phyloP scores from a whole-genome alignment of 2,797 vertebrate species.

The Enteromius anoplus region DNA sequence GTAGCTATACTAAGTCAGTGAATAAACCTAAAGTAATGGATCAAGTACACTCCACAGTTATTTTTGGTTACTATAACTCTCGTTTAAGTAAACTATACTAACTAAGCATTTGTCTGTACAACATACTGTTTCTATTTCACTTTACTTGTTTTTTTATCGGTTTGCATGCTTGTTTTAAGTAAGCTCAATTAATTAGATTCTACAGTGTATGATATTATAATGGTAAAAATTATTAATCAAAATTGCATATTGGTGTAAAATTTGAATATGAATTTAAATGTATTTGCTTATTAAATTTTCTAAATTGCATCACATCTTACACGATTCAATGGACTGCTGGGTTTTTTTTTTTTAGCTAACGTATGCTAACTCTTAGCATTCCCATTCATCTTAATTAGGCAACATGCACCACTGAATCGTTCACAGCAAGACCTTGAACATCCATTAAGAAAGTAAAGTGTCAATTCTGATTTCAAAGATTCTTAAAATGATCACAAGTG shows the following conservation, averaged over 20 bases:
- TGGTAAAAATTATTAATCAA: not conserved
- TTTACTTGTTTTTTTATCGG: too few species aligned
- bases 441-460: not conserved
- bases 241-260: not conserved
- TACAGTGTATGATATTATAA: too few species aligned
- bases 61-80: too few species aligned
- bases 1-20: too few species aligned
- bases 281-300: not conserved
- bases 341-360: not conserved
- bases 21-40: too few species aligned
- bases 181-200: too few species aligned
- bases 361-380: not conserved
- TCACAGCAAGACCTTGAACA: not conserved
- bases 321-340: not conserved
- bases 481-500: not conserved
- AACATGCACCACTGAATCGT: conserved; percentile 1
- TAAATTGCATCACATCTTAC: not conserved
- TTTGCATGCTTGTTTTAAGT: too few species aligned
- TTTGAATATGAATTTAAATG: not conserved
- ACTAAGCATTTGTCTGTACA: too few species aligned
- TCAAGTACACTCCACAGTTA: too few species aligned
- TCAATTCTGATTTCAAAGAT: not conserved
- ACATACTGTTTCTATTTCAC: too few species aligned
- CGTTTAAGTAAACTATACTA: too few species aligned
- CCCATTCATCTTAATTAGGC: not conserved